Base-by-base conservation (phyloP, 2,113 vertebrate genomes). In the Podilymbus podiceps region DNA sequence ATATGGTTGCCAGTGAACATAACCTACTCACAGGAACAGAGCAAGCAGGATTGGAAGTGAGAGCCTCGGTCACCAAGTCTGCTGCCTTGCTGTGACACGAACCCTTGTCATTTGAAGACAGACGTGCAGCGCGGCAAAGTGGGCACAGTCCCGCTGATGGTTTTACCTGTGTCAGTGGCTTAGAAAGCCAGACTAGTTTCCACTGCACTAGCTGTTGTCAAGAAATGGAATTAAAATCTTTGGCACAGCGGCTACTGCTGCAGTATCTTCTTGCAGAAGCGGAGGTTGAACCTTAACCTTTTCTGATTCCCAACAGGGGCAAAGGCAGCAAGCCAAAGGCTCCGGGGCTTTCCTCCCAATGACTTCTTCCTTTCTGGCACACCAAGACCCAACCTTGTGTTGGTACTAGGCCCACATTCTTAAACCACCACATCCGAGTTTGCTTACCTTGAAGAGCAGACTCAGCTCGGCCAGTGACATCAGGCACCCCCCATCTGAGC, bases 11-110 rank as follows among this genome's bases (percentile, higher is more conserved):
- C 20, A 74, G 24, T 24, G 22, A 56, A 75, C 68, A 33, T 16
- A 56, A n/a, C 14, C 27, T 79, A 23, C 52, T 76, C 14, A 33
- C 12, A 69, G 58, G 14, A 56, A 30, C 2, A 83, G 53, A 83
- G 27, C 12, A 90, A 80, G 14, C 6, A 64, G 35, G 35, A 47
- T 80, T 55, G 72, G 12, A 82, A 64, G 12, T 21, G 31, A 68
- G 20, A 52, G 64, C 49, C 44, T 50, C 0, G 0, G 3, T 64
- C 52, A 52, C n/a, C 23, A 28, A n/a, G 9, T 27, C 47, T 88
- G 12, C 31, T 63, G 18, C 56, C 15, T 50, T 78, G 21, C 38
- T 63, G 17, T 15, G 35, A 33, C 15, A 53, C 46, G 77, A 56
- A 74, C 33, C 13, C 18, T 5, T 3, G 5, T 7, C 1, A n/a